Conservation (phyloP, 2,113 vertebrate genomes). For the Gymnobelideus leadbeateri region DNA sequence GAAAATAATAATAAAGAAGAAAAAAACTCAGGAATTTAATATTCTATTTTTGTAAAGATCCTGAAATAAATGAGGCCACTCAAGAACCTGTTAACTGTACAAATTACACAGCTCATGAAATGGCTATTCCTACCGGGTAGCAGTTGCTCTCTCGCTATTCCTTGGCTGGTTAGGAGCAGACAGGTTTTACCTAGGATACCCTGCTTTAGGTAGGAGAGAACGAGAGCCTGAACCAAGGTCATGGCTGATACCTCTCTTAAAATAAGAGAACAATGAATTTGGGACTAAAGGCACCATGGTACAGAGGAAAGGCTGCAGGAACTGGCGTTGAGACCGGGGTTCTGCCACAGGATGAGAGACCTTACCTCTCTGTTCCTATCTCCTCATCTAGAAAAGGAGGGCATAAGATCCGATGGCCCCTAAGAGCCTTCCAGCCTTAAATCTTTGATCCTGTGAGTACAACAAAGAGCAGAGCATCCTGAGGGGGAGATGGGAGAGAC, state of each 20-base stretch:
- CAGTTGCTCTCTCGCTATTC: slow-evolving; percentile 96
- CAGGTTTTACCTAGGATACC: slow-evolving; percentile 98
- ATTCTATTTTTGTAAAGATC: slow-evolving; percentile 89
- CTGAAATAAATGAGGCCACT: slow-evolving; percentile 93
- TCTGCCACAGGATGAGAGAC: background rate
- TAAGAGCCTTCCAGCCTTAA: background rate
- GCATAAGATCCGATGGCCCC: background rate
- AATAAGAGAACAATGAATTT: too few species aligned
- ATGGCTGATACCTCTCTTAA: too few species aligned
- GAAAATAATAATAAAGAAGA: slow-evolving; percentile 31
- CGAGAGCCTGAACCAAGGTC: too few species aligned
- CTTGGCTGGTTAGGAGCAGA: slow-evolving; percentile 98
- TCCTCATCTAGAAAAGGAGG: background rate
- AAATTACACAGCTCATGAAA: slow-evolving; percentile 91
- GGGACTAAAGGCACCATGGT: too few species aligned
- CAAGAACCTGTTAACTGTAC: slow-evolving; percentile 96
- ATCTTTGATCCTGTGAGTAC: background rate
- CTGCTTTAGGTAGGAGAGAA: slow-evolving; percentile 90
- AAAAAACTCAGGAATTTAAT: slow-evolving; percentile 34
- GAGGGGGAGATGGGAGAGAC: background rate
- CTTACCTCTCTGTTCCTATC: background rate
- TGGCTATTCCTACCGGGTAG: slow-evolving; percentile 97
- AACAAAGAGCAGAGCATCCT: background rate
- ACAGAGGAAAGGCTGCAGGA: background rate
- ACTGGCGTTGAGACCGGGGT: background rate